phyloP scores from a whole-genome alignment of 2,113 vertebrate genomes.

The Cettia cetti region DNA sequence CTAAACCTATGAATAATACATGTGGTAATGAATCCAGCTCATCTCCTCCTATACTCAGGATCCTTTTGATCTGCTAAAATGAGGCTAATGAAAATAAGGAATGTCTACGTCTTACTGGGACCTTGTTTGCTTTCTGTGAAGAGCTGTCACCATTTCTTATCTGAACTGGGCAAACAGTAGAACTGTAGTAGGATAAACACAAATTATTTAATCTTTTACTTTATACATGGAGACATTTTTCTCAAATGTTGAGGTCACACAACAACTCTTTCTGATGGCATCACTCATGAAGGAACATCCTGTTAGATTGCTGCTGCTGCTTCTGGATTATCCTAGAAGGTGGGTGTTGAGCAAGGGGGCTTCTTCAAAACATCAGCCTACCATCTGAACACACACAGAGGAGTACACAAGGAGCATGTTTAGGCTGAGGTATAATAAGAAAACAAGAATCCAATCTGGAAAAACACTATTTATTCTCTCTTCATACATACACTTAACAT shows the following conservation, averaged over 20 bases:
- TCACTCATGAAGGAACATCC: background rate
- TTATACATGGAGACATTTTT: background rate
- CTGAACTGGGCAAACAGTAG: background rate
- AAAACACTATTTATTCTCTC: background rate
- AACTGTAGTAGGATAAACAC: background rate
- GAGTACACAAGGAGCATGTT: background rate
- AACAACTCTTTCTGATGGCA: background rate
- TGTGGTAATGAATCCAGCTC: background rate
- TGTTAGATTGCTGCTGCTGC: background rate
- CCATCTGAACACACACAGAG: accelerated
- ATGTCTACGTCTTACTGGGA: background rate
- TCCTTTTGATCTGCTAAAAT: background rate
- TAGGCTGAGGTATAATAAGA: background rate
- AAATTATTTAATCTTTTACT: background rate
- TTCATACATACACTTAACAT: background rate
- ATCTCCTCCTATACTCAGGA: background rate
- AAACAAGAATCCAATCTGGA: background rate
- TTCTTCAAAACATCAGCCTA: background rate
- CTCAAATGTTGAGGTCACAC: background rate
- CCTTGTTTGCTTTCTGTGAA: background rate
- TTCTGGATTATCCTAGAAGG: background rate
- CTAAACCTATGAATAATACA: background rate
- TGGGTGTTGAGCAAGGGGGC: background rate
- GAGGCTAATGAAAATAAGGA: background rate
- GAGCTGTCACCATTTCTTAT: background rate